phyloP scores from a whole-genome alignment of 1,140 invertebrate genomes.

The Cotesia glomerata region DNA sequence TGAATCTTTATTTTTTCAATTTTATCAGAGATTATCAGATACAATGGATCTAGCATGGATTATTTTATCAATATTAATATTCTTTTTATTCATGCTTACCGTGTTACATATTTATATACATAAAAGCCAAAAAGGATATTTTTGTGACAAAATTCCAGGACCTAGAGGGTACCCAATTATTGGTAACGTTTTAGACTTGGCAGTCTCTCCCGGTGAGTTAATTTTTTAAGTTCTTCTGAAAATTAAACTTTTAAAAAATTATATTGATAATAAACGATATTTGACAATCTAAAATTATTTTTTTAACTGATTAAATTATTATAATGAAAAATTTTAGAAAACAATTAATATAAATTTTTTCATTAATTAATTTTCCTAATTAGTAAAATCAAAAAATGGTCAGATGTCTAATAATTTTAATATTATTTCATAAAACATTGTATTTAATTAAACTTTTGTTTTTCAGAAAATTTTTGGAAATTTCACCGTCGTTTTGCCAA shows the following conservation, averaged over 20 bases:
- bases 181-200: conserved; percentile 34
- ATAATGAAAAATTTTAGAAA: no score
- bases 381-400: not conserved
- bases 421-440: not conserved
- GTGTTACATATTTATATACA: conserved; percentile 6
- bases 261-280: no score
- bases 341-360: conserved; percentile 1
- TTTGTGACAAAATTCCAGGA: conserved; percentile 42
- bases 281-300: no score
- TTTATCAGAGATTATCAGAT: no score
- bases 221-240: no score
- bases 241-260: no score
- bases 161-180: conserved; percentile 35
- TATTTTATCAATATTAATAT: no score
- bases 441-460: not conserved
- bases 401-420: not conserved
- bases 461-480: conserved; percentile 38
- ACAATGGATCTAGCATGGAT: no score
- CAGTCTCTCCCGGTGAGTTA: conserved; percentile 19
- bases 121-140: conserved; percentile 22
- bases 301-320: no score
- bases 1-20: no score
- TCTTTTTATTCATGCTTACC: no score
- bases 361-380: not conserved
- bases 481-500: conserved; percentile 25